These are phyloP conservation scores for Boleophthalmus pectinirostris DNA, from an alignment of 2,113 vertebrate species.

Conservation along the genomic window DNA sequence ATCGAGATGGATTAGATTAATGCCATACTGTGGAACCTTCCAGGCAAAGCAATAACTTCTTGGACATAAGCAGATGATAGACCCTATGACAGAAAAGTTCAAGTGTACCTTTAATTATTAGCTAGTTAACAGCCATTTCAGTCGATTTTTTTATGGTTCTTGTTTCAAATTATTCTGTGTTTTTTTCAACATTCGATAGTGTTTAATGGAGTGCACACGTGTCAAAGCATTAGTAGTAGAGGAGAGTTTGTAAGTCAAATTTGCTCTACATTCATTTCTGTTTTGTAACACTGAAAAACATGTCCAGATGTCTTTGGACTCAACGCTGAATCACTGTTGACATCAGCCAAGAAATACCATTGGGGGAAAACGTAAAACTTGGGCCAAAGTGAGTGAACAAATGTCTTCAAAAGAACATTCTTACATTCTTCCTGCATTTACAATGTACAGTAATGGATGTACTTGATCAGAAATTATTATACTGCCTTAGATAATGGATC, in stretches of 20 bases:
- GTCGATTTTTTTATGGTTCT: background rate
- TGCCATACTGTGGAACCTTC: no score
- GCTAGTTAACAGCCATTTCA: background rate
- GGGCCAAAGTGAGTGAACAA: background rate
- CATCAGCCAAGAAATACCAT: conserved; percentile 5
- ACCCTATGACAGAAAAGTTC: no score
- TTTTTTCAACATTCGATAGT: background rate
- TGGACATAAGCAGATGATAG: no score
- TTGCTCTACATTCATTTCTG: conserved; percentile 6
- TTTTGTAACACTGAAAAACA: conserved; percentile 13
- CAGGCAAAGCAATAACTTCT: no score
- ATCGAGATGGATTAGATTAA: no score
- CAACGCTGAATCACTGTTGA: background rate
- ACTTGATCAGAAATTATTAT: background rate
- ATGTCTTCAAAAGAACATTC: background rate
- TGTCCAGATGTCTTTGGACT: conserved; percentile 13
- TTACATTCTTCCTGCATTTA: background rate
- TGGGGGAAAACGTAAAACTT: background rate
- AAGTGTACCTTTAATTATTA: background rate
- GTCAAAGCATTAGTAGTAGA: background rate
- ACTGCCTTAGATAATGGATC: background rate
- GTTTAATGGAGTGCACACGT: background rate
- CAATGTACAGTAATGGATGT: background rate
- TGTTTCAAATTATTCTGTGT: background rate
- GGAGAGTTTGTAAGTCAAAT: conserved; percentile 3